Conservation (phyloP, 64 coral and sea anemone species). For the Actinia tenebrosa region DNA sequence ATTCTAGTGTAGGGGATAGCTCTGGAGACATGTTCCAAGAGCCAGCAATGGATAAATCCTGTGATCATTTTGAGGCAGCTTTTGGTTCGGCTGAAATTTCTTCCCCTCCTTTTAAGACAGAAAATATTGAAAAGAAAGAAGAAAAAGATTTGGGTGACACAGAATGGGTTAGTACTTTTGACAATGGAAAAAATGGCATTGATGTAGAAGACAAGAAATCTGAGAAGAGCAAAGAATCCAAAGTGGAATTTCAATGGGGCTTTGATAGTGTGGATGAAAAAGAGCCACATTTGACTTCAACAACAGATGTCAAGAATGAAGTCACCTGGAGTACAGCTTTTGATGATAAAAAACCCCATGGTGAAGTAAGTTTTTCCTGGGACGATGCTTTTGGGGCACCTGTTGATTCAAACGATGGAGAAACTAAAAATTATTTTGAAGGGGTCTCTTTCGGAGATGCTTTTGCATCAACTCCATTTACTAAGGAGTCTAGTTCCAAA, state of each 20-base stretch:
- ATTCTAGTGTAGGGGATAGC: neutral
- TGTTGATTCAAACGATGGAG: neutral
- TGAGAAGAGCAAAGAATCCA: conserved; percentile 7
- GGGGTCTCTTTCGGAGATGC: conserved; percentile 18
- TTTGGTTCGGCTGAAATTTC: conserved; percentile 27
- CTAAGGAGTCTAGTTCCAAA: neutral
- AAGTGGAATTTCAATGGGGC: neutral
- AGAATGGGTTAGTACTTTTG: neutral
- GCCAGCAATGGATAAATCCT: neutral
- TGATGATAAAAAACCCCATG: neutral
- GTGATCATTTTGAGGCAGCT: conserved; percentile 29
- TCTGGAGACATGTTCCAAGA: neutral
- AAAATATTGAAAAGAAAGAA: neutral
- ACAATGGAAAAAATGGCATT: neutral
- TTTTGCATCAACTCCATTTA: neutral
- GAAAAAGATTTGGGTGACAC: neutral
- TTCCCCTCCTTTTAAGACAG: conserved; percentile 24
- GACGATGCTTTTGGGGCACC: conserved; percentile 54
- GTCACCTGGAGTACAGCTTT: conserved; percentile 54
- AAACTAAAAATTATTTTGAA: neutral
- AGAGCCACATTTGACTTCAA: too few relatives aligned
- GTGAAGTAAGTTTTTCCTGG: conserved; percentile 42
- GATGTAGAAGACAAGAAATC: neutral
- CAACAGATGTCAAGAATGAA: neutral
- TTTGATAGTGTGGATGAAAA: neutral